Percentiles rank a stretch among this genome's conserved stretches.
Conservation (phyloP, 30 jellyfish, hydroid and myxozoan genomes). For the Aurelia sp. region DNA sequence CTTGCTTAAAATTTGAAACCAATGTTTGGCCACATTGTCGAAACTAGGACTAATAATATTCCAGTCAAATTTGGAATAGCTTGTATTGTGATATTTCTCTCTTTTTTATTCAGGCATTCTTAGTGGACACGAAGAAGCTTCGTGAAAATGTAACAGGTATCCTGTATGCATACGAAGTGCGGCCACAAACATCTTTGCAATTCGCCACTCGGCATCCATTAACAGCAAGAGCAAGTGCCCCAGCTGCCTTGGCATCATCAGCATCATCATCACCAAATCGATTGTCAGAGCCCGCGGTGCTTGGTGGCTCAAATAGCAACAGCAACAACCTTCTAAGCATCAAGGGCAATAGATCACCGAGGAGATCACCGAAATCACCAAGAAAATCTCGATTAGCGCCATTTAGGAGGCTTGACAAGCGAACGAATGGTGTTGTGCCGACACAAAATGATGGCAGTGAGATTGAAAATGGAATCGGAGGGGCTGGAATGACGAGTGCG, state of each 20-base stretch:
- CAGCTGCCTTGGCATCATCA: conserved; percentile 30
- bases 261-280: conserved; percentile 8
- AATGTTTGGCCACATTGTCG: too few relatives aligned
- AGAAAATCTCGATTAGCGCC: conserved; percentile 25
- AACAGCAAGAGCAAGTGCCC: conserved; percentile 15
- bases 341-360: conserved; percentile 27
- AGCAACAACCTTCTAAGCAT: not conserved
- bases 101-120: conserved; percentile 19
- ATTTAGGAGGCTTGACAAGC: conserved; percentile 34
- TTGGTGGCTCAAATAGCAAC: conserved; percentile 45
- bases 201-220: not conserved
- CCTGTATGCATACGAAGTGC: conserved; percentile 80
- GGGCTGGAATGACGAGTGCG: conserved; percentile 1
- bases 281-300: conserved; percentile 54
- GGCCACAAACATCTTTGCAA: conserved; percentile 4
- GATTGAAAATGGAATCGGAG: not conserved
- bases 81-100: too few relatives aligned
- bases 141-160: conserved; percentile 63
- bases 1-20: too few relatives aligned
- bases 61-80: too few relatives aligned
- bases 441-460: conserved; percentile 7
- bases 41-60: too few relatives aligned
- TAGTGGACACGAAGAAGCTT: conserved; percentile 70
- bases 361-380: conserved; percentile 42
- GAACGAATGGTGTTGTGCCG: conserved; percentile 59